Evolutionary conservation across 2,888 invertebrate species (phyloP).

Genomic region (Drosophila formosana): DNA sequence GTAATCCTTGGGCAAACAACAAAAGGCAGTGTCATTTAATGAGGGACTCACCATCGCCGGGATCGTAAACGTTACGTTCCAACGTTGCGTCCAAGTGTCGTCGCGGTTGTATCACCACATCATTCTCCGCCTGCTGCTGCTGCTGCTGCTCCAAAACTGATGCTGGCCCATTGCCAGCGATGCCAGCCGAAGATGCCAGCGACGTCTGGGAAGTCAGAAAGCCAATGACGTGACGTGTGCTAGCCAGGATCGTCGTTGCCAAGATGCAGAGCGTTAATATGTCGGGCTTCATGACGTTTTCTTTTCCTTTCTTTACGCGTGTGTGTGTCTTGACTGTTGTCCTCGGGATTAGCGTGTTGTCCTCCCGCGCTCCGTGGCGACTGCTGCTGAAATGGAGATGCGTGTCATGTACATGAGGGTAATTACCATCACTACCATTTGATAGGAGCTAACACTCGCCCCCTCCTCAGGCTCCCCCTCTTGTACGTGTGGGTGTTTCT

Average conservation of each 20-base stretch:
- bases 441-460: conserved; percentile 14
- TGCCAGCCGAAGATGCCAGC: conserved; percentile 20
- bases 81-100: conserved; percentile 53
- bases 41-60: conserved; percentile 84
- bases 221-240: conserved; percentile 59
- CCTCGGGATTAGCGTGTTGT: conserved; percentile 58
- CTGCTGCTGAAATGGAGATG: conserved; percentile 45
- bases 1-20: conserved; percentile 39
- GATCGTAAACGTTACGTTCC: conserved; percentile 83
- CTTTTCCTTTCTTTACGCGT: conserved; percentile 7
- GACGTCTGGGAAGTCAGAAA: conserved; percentile 60
- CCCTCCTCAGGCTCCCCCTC: neutral
- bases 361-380: conserved; percentile 14
- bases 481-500: conserved; percentile 49
- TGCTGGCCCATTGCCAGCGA: conserved; percentile 25
- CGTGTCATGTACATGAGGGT: conserved; percentile 64
- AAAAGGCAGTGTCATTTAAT: conserved; percentile 60
- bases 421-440: conserved; percentile 72
- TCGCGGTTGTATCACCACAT: conserved; percentile 46
- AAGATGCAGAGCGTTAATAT: conserved; percentile 64
- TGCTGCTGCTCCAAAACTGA: conserved; percentile 24
- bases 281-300: conserved; percentile 69
- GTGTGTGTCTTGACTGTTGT: conserved; percentile 40
- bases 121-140: conserved; percentile 29
- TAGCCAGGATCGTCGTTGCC: conserved; percentile 70